Base-by-base conservation (phyloP, 2,888 invertebrate species). In the Macrostomum cliftonense region DNA sequence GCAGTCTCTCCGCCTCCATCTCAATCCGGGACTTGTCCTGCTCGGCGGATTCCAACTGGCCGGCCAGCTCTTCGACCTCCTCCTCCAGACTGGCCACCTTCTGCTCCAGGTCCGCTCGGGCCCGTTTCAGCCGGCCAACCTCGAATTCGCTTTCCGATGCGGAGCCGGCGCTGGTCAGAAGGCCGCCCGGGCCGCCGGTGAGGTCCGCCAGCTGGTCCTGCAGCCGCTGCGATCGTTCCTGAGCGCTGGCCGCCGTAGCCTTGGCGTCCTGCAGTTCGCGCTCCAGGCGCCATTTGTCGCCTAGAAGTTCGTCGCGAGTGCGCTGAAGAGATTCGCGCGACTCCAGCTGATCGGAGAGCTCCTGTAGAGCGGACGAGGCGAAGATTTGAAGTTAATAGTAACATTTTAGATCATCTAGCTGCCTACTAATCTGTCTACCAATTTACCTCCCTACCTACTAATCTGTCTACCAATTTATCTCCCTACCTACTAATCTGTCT, bases 41-140 rank as follows among this genome's bases (percentile, higher is more conserved):
- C 67, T 91, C 88, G 62, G 93, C 72, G 59, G 89, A 75, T 71
- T 83, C 78, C 61, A 85, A 81, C 72, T 84, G 83, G 4, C 87
- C 89, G 2, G 89, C 88, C 64, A 89, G 77, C 65, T 95, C 93
- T 63, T 93, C 93, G 46, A 93, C 74, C 68, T 93, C 93, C 66
- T 93, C 91, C 65, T 91, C 91, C 55, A 73, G 73, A 48, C 74
- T 74, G 53, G 85, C 78, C 36, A 80, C 73, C 55, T 84, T 79
- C 40, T 83, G 75, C 68, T 91, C 89, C 53, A 87, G 76, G 57
- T 91, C 89, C 56, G 84, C 79, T 65, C 85, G 84, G 17, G 78
- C 78, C 59, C 85, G 79, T 54, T 86, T 78, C 58, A 91, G 74
- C 47, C 80, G 76, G 7, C 82, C 80, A 39, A 68, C 52, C 61